These are phyloP conservation scores for Carpatolechia fugitivella DNA, from an alignment of 2,888 invertebrate genomes.

Conservation along the genomic window DNA sequence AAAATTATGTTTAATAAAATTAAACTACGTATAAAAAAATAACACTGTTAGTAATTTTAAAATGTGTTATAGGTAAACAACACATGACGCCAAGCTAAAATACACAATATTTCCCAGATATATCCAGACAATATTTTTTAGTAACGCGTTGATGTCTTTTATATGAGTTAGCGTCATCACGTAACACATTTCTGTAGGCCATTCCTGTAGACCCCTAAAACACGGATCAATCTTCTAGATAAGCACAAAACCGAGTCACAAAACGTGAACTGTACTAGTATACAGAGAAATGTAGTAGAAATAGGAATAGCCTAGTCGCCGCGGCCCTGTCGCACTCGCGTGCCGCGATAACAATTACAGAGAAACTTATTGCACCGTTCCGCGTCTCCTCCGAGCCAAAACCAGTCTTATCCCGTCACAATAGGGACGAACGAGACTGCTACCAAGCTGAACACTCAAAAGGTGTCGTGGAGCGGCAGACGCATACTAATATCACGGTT, in stretches of 20 bases:
- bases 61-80: too few relatives aligned
- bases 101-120: too few relatives aligned
- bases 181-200: too few relatives aligned
- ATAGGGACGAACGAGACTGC: background rate
- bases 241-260: too few relatives aligned
- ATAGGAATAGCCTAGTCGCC: background rate
- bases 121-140: too few relatives aligned
- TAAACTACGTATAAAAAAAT: too few relatives aligned
- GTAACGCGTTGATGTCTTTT: slow-evolving; percentile 4
- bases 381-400: background rate
- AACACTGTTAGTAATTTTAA: too few relatives aligned
- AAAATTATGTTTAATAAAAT: too few relatives aligned
- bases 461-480: slow-evolving; percentile 8
- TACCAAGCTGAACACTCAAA: background rate
- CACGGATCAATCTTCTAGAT: too few relatives aligned
- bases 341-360: slow-evolving; percentile 66
- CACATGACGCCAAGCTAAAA: too few relatives aligned
- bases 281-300: background rate
- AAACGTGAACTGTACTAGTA: background rate
- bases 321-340: slow-evolving; percentile 43
- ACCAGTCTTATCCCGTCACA: background rate
- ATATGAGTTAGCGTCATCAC: background rate
- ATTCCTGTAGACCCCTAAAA: too few relatives aligned
- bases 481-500: slow-evolving; percentile 9
- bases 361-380: slow-evolving; percentile 54